Evolutionary conservation across 2,888 invertebrate genomes (phyloP).

Genomic region (Liodrosophila aerea): DNA sequence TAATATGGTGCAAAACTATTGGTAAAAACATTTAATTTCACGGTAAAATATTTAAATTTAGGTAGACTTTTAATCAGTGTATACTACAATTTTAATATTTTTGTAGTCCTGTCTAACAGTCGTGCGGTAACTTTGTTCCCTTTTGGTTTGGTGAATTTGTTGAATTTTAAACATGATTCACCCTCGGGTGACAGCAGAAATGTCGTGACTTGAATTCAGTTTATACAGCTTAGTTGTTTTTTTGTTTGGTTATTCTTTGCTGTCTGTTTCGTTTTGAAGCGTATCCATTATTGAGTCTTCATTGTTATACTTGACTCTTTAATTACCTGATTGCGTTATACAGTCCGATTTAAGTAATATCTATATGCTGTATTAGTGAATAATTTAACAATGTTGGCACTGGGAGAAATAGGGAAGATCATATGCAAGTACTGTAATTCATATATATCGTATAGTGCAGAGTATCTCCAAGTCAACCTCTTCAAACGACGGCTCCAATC

Average conservation of each 20-base stretch:
- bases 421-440: too few relatives aligned
- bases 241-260: conserved; percentile 1
- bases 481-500: not conserved
- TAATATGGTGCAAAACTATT: too few relatives aligned
- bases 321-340: too few relatives aligned
- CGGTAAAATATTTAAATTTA: too few relatives aligned
- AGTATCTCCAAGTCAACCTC: not conserved
- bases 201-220: conserved; percentile 62
- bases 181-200: conserved; percentile 42
- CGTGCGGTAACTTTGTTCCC: conserved; percentile 29
- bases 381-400: too few relatives aligned
- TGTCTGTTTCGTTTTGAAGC: not conserved
- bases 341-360: too few relatives aligned
- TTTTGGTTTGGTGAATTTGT: conserved; percentile 34
- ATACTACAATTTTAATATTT: conserved; percentile 13
- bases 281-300: too few relatives aligned
- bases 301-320: too few relatives aligned
- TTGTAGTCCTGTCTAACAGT: conserved; percentile 21
- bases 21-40: too few relatives aligned
- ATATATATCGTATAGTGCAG: not conserved
- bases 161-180: conserved; percentile 52
- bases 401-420: too few relatives aligned
- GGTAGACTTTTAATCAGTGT: too few relatives aligned
- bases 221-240: conserved; percentile 20
- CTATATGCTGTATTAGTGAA: too few relatives aligned